phyloP scores from a whole-genome alignment of 2,113 vertebrate genomes.

The Leptosomus discolor region DNA sequence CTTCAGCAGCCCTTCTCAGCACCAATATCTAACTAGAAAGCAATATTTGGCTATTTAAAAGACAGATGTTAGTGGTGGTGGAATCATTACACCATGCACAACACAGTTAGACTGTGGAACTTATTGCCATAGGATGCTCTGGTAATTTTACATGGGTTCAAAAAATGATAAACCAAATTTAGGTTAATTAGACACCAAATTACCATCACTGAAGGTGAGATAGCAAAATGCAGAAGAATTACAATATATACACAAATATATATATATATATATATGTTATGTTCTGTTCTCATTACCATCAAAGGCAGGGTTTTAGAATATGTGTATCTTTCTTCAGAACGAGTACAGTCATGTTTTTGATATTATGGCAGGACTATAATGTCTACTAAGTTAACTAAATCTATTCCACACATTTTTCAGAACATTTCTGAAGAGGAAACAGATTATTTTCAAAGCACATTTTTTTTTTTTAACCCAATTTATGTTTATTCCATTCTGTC shows the following conservation, averaged over 20 bases:
- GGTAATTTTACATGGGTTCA: background rate
- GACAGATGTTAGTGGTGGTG: background rate
- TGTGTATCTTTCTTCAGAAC: background rate
- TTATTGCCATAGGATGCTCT: rapidly evolving
- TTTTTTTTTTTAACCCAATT: background rate
- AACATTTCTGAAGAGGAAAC: background rate
- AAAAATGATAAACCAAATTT: background rate
- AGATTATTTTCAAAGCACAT: background rate
- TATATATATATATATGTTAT: background rate
- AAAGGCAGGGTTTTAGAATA: background rate
- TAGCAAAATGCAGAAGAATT: background rate
- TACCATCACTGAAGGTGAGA: background rate
- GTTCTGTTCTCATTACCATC: background rate
- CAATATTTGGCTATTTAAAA: background rate
- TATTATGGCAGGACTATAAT: background rate
- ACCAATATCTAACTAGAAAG: background rate
- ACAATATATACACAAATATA: background rate
- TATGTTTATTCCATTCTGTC: background rate
- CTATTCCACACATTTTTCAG: background rate
- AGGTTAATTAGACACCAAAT: background rate
- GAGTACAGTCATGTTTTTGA: background rate
- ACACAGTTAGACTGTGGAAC: background rate
- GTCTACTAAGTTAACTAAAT: background rate
- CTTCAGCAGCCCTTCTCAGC: background rate
- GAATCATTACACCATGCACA: background rate